A percentile compares a stretch with the other conserved stretches of the same genome.
These are phyloP conservation scores for Archips xylosteana DNA, from an alignment of 2,888 invertebrate species.

Conservation along the genomic window DNA sequence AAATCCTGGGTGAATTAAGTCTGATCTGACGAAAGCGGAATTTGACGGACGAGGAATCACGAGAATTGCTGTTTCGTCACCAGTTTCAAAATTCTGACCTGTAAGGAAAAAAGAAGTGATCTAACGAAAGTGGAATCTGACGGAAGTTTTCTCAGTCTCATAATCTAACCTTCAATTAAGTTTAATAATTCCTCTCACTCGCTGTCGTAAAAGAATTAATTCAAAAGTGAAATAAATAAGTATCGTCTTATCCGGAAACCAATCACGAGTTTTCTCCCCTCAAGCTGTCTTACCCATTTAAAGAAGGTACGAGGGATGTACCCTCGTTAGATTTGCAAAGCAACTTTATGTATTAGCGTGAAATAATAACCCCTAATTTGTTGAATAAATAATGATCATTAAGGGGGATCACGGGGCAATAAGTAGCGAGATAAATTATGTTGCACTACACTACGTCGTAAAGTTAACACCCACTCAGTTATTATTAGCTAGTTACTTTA, in stretches of 20 bases:
- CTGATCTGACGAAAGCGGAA: too few species aligned
- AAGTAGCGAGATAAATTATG: background rate
- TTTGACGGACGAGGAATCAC: too few species aligned
- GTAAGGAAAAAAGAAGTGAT: too few species aligned
- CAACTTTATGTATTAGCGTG: conserved; percentile 9
- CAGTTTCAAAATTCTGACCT: too few species aligned
- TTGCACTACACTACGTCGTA: background rate
- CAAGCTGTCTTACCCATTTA: conserved; percentile 1
- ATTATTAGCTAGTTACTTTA: background rate
- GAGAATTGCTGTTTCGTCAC: too few species aligned
- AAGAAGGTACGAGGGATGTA: background rate
- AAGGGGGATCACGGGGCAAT: background rate
- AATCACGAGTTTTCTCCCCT: background rate
- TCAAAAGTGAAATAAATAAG: background rate
- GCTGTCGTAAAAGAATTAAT: background rate
- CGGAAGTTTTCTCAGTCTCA: too few species aligned
- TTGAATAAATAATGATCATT: conserved; percentile 9
- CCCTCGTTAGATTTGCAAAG: conserved; percentile 6
- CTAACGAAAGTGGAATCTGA: too few species aligned
- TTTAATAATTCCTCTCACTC: background rate
- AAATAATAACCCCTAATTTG: conserved; percentile 14
- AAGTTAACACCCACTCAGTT: background rate
- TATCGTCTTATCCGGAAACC: conserved; percentile 6
- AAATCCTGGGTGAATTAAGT: too few species aligned
- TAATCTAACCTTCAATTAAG: background rate